phyloP scores from a whole-genome alignment of 2,888 invertebrate species.

The Falcaria lacertinaria region DNA sequence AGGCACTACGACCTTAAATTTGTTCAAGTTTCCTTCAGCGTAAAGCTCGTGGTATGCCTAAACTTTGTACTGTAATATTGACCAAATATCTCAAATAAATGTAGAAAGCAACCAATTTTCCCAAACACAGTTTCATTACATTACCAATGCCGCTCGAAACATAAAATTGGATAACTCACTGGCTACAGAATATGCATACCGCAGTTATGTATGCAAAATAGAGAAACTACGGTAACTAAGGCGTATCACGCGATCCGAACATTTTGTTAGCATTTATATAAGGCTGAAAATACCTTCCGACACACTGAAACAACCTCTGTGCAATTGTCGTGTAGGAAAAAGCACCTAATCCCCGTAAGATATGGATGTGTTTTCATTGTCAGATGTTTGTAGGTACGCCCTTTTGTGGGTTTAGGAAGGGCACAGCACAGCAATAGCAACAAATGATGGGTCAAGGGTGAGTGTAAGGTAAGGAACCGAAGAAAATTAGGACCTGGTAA shows the following conservation, averaged over 20 bases:
- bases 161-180: slow-evolving; percentile 42
- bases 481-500: slow-evolving; percentile 44
- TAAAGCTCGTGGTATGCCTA: too few species aligned
- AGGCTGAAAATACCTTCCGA: slow-evolving; percentile 35
- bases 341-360: slow-evolving; percentile 3
- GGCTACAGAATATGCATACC: slow-evolving; percentile 46
- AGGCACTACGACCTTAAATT: too few species aligned
- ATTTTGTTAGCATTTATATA: slow-evolving; percentile 75
- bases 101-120: neutral
- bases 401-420: slow-evolving; percentile 16
- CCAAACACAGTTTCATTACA: slow-evolving; percentile 9
- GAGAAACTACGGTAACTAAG: slow-evolving; percentile 64
- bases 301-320: slow-evolving; percentile 25
- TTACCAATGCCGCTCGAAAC: slow-evolving; percentile 19
- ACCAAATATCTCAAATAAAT: neutral
- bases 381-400: slow-evolving; percentile 13
- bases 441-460: slow-evolving; percentile 72
- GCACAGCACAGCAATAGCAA: slow-evolving; percentile 59
- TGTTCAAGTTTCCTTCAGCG: too few species aligned
- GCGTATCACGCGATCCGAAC: slow-evolving; percentile 69
- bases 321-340: neutral
- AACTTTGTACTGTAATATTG: too few species aligned
- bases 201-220: slow-evolving; percentile 74
- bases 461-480: slow-evolving; percentile 53
- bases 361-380: neutral